Conservation (phyloP, 2,888 invertebrate species). For the Athripsodes cinereus region DNA sequence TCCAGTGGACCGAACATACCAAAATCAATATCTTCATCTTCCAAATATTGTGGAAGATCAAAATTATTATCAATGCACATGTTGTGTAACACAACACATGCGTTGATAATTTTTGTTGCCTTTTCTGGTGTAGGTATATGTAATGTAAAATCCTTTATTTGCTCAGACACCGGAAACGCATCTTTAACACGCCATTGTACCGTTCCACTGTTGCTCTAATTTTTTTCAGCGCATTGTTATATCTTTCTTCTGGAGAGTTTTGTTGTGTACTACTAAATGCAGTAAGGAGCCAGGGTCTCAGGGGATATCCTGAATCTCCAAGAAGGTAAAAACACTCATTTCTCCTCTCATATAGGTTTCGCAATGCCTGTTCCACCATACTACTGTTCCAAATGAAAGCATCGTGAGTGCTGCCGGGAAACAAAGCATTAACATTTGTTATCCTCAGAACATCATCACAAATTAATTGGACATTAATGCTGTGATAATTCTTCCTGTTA, state of each 20-base stretch:
- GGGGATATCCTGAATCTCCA: slow-evolving; percentile 4
- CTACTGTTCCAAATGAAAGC: slow-evolving; percentile 1
- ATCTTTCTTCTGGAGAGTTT: background rate
- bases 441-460: background rate
- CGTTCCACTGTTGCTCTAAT: background rate
- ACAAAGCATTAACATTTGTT: slow-evolving; percentile 2
- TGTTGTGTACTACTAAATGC: background rate
- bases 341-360: background rate
- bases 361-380: background rate
- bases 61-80: slow-evolving; percentile 1
- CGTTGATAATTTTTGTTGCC: slow-evolving; percentile 2
- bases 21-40: background rate
- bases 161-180: background rate
- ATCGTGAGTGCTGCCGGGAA: slow-evolving; percentile 1
- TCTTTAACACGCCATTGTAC: background rate
- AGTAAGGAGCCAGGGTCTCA: slow-evolving; percentile 3
- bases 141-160: background rate
- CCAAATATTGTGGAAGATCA: slow-evolving; percentile 2
- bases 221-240: background rate
- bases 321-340: background rate
- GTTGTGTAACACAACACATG: slow-evolving; percentile 1
- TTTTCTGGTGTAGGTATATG: slow-evolving; percentile 5
- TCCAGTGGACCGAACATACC: background rate
- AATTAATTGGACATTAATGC: slow-evolving; percentile 1
- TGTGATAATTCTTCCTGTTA: background rate